Percentiles rank a stretch among this genome's conserved stretches.
Conservation (phyloP, 2,888 invertebrate species). For the Harpalus rubripes region DNA sequence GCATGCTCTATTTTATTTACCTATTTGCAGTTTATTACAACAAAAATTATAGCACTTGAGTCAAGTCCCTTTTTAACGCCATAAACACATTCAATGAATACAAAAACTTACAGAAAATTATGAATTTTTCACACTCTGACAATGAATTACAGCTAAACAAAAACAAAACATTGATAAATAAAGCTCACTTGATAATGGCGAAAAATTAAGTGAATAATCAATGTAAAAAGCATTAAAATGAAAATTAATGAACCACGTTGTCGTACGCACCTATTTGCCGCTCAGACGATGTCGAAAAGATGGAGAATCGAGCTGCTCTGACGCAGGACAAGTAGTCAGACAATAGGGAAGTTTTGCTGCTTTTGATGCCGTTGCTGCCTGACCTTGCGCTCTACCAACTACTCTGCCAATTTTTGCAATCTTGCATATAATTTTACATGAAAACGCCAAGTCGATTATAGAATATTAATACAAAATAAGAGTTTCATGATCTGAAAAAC, state of each 20-base stretch:
- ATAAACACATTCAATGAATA: slow-evolving; percentile 59
- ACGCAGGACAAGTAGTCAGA: slow-evolving; percentile 61
- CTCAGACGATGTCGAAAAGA: slow-evolving; percentile 71
- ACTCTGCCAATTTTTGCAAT: not conserved
- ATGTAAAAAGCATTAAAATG: slow-evolving; percentile 44
- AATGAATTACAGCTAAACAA: slow-evolving; percentile 57
- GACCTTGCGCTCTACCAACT: slow-evolving; percentile 46
- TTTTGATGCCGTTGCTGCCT: slow-evolving; percentile 48
- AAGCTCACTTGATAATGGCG: slow-evolving; percentile 18
- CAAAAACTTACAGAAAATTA: slow-evolving; percentile 46
- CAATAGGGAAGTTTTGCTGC: slow-evolving; percentile 63
- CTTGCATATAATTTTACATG: not conserved
- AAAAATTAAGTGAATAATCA: slow-evolving; percentile 7
- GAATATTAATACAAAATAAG: not conserved
- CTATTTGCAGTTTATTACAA: slow-evolving; percentile 23
- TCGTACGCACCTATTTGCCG: slow-evolving; percentile 71
- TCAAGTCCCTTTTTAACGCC: slow-evolving; percentile 33
- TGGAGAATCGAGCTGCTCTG: slow-evolving; percentile 69
- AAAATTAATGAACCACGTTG: slow-evolving; percentile 67
- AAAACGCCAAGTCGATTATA: not conserved
- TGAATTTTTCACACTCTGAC: slow-evolving; percentile 35
- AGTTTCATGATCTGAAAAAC: not conserved
- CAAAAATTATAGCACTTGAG: slow-evolving; percentile 20
- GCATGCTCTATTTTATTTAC: too few species aligned
- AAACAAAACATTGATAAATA: slow-evolving; percentile 28